Evolutionary conservation across 2,797 vertebrate species (phyloP), one percentile per base, ranked within the genome.

Genomic region (Xyrichtys novacula): DNA sequence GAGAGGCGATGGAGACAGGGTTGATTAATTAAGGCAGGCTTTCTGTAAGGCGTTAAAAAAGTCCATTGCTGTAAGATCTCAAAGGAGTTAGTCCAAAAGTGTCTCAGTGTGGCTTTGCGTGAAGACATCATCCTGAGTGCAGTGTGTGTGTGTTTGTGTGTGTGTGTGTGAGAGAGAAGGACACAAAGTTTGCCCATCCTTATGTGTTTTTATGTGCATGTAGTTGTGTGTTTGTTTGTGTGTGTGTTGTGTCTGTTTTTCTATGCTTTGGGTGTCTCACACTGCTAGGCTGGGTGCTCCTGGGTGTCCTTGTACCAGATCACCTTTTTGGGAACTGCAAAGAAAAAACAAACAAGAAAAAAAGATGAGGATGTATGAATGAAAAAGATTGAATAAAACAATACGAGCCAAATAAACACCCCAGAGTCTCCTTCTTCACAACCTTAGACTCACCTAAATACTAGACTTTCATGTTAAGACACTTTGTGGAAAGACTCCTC

Each of bases 1-100:
- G 81, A 84, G 80, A 76, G 82, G 71, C 46, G 22, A 86, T 77
- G 86, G 78, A 78, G 69, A 87, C 73, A 80, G 71, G 66, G 91
- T 77, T 89, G 88, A 87, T 86, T 88, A 85, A 80, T 91, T 93
- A 93, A 93, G 91, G 92, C 92, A 93, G 92, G 90, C 84, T 88
- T 88, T 88, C 88, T 90, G 89, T 93, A 94, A 94, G 93, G 93
- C 93, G 79, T 93, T 93, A 93, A 91, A 91, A 91, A 92, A 92
- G 90, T 92, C 83, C 83, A 90, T 90, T 90, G 83, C 88, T 88
- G 87, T 89, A 87, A 87, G 82, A 88, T 89, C 88, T 90, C 91
- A 86, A 83, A 82, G 88, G 86, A 91, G 86, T 89, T 88, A 91
- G 90, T 94, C 90, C 91, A 93, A 94, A n/a, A 93, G 90, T 91